A percentile compares a stretch with the other conserved stretches of the same genome.
Evolutionary conservation across 1,140 invertebrate genomes (phyloP).

Genomic region (Eufriesea mexicana): DNA sequence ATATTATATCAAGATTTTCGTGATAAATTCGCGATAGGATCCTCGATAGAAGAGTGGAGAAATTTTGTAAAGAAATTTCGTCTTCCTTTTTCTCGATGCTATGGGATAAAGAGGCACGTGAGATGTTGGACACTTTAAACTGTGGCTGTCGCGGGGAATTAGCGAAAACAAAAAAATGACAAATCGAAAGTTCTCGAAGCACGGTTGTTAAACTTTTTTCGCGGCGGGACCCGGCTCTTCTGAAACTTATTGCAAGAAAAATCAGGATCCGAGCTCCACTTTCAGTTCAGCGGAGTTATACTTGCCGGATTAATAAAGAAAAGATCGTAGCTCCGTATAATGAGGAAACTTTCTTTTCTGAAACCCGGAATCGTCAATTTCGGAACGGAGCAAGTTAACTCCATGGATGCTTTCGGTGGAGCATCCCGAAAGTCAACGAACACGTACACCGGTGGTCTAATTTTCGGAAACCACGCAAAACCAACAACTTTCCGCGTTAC

Average conservation of each 20-base stretch:
- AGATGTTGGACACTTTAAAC: neutral
- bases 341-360: slow-evolving; percentile 35
- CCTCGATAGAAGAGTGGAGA: too few relatives aligned
- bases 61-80: too few relatives aligned
- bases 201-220: slow-evolving; percentile 20
- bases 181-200: neutral
- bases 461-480: too few relatives aligned
- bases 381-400: slow-evolving; percentile 18
- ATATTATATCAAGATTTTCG: too few relatives aligned
- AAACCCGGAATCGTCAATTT: slow-evolving; percentile 39
- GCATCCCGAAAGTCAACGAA: neutral
- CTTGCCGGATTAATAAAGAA: slow-evolving; percentile 34
- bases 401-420: too few relatives aligned
- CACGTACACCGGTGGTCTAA: neutral
- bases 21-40: too few relatives aligned
- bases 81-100: too few relatives aligned
- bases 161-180: slow-evolving; percentile 2
- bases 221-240: neutral
- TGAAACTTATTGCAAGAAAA: slow-evolving; percentile 35
- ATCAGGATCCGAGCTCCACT: slow-evolving; percentile 9
- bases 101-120: too few relatives aligned
- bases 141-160: neutral
- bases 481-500: too few relatives aligned
- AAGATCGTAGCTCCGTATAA: slow-evolving; percentile 25
- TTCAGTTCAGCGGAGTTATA: slow-evolving; percentile 22